Evolutionary conservation across 2,113 vertebrate species (phyloP).

Genomic region (Formicarius rufipectus): DNA sequence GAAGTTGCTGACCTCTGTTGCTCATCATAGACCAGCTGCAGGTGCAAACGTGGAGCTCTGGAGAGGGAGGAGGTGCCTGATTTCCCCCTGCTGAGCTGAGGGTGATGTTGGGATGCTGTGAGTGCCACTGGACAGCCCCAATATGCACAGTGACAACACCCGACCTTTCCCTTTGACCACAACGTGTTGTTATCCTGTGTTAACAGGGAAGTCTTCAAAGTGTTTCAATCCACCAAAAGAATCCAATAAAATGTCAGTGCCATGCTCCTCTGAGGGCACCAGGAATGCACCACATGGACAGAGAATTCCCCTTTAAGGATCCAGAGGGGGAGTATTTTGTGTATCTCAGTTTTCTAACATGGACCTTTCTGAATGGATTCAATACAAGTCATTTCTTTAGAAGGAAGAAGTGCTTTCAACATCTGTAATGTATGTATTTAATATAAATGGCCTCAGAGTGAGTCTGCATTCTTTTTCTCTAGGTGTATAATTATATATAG

Average conservation of each 20-base stretch:
- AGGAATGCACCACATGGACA: rapidly evolving
- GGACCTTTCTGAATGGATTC: neutral
- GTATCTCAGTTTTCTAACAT: rapidly evolving
- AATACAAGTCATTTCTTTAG: neutral
- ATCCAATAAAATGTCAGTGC: neutral
- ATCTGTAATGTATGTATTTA: neutral
- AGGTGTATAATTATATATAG: neutral
- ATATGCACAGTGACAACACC: rapidly evolving
- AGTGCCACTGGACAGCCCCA: rapidly evolving
- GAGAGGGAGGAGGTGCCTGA: rapidly evolving
- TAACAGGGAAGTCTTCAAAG: neutral
- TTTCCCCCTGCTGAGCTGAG: rapidly evolving
- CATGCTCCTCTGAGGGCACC: rapidly evolving
- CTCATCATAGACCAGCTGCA: too few species aligned
- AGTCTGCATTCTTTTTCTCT: neutral
- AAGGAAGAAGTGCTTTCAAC: neutral
- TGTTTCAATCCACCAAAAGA: neutral
- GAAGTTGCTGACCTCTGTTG: too few species aligned
- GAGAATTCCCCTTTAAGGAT: neutral
- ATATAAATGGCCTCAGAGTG: neutral
- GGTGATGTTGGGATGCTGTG: neutral
- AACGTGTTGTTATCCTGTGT: neutral
- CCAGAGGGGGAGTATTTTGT: neutral
- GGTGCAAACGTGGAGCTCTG: too few species aligned
- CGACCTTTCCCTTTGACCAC: neutral